Conservation (phyloP, 2,888 invertebrate genomes). For the Dryobota labecula region DNA sequence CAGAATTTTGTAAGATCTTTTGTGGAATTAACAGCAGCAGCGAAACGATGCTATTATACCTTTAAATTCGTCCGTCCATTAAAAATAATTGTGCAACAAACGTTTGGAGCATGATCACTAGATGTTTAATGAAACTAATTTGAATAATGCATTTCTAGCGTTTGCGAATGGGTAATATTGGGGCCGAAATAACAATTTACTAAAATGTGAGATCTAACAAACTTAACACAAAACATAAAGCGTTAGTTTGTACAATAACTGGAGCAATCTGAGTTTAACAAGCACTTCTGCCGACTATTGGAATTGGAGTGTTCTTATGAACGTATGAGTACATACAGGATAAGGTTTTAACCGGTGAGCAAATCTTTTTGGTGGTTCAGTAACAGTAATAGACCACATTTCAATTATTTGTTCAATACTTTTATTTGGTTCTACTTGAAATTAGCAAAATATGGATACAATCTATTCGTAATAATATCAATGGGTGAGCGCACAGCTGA, state of each 20-base stretch:
- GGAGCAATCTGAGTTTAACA: not conserved
- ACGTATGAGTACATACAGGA: not conserved
- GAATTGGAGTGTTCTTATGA: not conserved
- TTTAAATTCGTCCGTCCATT: not conserved
- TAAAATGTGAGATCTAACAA: not conserved
- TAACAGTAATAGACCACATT: no score
- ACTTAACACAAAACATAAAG: not conserved
- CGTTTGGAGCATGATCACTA: not conserved
- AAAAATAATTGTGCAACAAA: slow-evolving; percentile 18
- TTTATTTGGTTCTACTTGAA: no score
- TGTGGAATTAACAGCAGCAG: not conserved
- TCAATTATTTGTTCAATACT: no score
- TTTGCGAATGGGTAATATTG: not conserved
- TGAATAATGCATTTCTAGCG: slow-evolving; percentile 16
- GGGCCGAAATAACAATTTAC: not conserved
- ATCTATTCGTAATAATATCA: no score
- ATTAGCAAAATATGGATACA: no score
- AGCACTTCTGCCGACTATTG: not conserved
- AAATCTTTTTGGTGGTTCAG: no score
- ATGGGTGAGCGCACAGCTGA: no score
- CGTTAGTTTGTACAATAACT: not conserved
- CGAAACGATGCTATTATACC: not conserved
- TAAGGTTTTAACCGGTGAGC: no score
- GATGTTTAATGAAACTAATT: not conserved
- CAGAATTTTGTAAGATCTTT: not conserved